Evolutionary conservation across 2,113 vertebrate genomes (phyloP).

Genomic region (Murina feae): DNA sequence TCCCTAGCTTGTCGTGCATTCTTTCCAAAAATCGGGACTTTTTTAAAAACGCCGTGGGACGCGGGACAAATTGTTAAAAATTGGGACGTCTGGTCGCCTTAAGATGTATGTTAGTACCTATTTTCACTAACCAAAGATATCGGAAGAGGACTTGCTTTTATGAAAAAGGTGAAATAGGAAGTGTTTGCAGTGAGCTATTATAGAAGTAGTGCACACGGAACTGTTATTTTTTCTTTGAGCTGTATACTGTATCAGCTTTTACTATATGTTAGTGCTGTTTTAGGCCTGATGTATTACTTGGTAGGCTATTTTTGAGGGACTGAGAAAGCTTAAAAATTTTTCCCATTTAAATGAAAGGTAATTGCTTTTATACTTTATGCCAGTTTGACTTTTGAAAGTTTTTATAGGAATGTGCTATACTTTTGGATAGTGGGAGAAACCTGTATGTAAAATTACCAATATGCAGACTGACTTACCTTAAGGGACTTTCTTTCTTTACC

Average conservation of each 20-base stretch:
- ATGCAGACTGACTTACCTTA: slow-evolving; percentile 47
- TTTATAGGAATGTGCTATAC: background rate
- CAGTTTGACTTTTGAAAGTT: background rate
- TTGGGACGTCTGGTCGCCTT: too few species aligned
- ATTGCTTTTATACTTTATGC: background rate
- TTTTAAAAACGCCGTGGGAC: too few species aligned
- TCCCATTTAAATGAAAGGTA: background rate
- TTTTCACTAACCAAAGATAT: background rate
- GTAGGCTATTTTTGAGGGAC: background rate
- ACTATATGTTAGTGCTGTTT: background rate
- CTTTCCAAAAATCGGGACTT: too few species aligned
- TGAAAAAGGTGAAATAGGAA: background rate
- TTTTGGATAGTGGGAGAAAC: background rate
- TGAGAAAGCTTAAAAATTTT: background rate
- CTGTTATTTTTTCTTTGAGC: too few species aligned
- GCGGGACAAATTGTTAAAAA: too few species aligned
- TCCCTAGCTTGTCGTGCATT: too few species aligned
- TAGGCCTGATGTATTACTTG: background rate
- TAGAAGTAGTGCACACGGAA: background rate
- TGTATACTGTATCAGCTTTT: background rate
- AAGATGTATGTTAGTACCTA: background rate
- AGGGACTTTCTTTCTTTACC: slow-evolving; percentile 64
- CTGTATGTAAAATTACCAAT: background rate
- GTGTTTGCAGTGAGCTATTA: background rate
- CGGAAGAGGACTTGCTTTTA: background rate